Evolutionary conservation across 2,888 invertebrate genomes (phyloP), one percentile per base, ranked within the genome.

Genomic region (Ormyrus labotus): DNA sequence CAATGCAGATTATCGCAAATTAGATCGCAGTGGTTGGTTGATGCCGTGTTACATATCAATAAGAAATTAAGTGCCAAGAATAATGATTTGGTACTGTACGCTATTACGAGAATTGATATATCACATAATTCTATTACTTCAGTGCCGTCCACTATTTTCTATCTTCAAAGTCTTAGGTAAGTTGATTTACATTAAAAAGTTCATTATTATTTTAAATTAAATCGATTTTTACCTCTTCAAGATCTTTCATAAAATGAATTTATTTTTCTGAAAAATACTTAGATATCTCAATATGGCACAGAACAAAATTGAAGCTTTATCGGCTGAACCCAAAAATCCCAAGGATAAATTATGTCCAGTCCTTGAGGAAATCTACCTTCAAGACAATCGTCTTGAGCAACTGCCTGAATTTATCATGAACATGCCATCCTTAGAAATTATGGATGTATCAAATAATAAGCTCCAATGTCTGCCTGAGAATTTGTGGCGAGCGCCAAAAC

Each of bases 371-470:
- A 91, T 99, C 51, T 96, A 96, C 87, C 89, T 99, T n/a, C 93
- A 95, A 92, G 97, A 98, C 90, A 98, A 98, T 91, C 93, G 97
- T 3, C 91, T 99, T 55, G 96, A 96, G 83, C 92, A 93, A 73
- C 91, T 99, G 10, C 98, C 98, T 0, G 93, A 95, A 3, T 95
- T 95, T 74, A 92, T 99, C 50, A 98, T 98, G 92, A 93, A 93
- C 6, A 92, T 99, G 73, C 96, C 97, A 0, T 92, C 94, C 0
- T 92, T 99, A 58, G 92, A 94, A 10, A 95, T 95, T 2, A 92
- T 99, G 83, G 98, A 99, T 90, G 94, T 98, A n/a, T 97, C 98
- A 0, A 97, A 98, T 91, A 99, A 99, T 91, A 97, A 97, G 90
- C 91, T 99, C 75, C 95, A 96, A 83, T 91, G 93, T 68, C 91